Percentiles rank a stretch among this genome's conserved stretches.
Conservation (phyloP, 2,888 invertebrate species). For the Parnassius glacialis region DNA sequence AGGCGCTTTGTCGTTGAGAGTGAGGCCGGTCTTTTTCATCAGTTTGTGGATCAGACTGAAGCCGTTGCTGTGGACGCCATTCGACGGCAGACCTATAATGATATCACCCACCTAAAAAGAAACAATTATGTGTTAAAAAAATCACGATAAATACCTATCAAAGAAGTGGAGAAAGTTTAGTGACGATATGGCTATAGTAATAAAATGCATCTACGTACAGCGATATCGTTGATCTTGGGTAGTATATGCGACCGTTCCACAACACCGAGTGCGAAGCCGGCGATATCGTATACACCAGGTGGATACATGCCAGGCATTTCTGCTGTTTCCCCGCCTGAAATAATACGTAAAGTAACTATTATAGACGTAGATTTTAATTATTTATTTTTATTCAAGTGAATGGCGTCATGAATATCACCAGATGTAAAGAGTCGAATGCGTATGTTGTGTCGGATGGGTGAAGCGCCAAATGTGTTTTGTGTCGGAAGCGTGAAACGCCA, state of each 20-base stretch:
- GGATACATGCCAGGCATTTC: slow-evolving; percentile 97
- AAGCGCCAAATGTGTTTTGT: no score
- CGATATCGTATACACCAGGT: slow-evolving; percentile 93
- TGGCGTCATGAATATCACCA: no score
- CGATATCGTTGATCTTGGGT: slow-evolving; percentile 86
- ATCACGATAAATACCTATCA: no score
- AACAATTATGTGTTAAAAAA: neutral
- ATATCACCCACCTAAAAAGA: slow-evolving; percentile 84
- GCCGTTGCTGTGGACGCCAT: slow-evolving; percentile 98
- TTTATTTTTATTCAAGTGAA: no score
- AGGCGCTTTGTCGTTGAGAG: slow-evolving; percentile 85
- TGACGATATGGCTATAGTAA: no score
- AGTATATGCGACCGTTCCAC: slow-evolving; percentile 88
- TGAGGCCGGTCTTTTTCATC: slow-evolving; percentile 85
- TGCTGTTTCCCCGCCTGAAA: slow-evolving; percentile 93
- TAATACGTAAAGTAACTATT: no score
- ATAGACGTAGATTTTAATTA: no score
- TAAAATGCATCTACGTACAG: slow-evolving; percentile 40
- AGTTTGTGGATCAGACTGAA: slow-evolving; percentile 95
- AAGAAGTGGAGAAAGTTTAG: no score
- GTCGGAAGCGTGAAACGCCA: no score
- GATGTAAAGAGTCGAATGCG: no score
- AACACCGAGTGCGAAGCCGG: slow-evolving; percentile 97
- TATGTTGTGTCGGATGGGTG: no score
- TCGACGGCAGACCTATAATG: slow-evolving; percentile 93